Percentiles rank a stretch among this genome's conserved stretches.
Evolutionary conservation across 1,140 invertebrate genomes (phyloP).

Genomic region (Sipha flava): DNA sequence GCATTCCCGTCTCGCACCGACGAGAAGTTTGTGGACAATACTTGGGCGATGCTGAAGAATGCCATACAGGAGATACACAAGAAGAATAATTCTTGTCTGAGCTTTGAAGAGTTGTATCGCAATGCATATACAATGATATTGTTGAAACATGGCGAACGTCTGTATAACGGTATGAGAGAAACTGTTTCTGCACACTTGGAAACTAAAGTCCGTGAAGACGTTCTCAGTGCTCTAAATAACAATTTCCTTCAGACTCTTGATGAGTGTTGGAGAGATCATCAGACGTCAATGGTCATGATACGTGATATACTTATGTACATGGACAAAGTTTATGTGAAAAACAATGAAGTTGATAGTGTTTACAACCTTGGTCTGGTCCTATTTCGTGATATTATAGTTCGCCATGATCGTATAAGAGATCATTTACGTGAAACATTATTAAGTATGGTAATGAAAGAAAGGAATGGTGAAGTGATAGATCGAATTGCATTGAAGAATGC

Average conservation of each 20-base stretch:
- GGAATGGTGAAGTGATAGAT: conserved; percentile 93
- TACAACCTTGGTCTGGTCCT: conserved; percentile 98
- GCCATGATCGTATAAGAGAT: conserved; percentile 87
- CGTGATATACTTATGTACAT: conserved; percentile 99
- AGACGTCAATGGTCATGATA: conserved; percentile 99
- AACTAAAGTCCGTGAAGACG: conserved; percentile 89
- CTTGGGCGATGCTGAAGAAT: conserved; percentile 94
- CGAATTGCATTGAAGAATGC: conserved; percentile 89
- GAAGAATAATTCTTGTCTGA: conserved; percentile 98
- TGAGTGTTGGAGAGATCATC: conserved; percentile 97
- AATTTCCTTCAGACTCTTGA: conserved; percentile 95
- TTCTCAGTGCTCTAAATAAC: conserved; percentile 85
- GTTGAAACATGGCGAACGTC: conserved; percentile 94
- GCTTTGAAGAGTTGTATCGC: conserved; percentile 98
- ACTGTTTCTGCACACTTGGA: conserved; percentile 96
- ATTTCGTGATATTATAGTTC: conserved; percentile 95
- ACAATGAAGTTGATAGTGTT: conserved; percentile 97
- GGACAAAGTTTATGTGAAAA: conserved; percentile 99
- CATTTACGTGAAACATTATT: conserved; percentile 88
- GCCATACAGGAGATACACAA: conserved; percentile 99
- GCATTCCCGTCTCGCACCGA: conserved; percentile 93
- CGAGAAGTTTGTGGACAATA: conserved; percentile 96
- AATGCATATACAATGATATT: conserved; percentile 99
- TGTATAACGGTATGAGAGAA: conserved; percentile 96
- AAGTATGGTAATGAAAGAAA: conserved; percentile 90